Percentiles rank a stretch among this genome's conserved stretches.
Conservation (phyloP, 2,113 vertebrate genomes). For the Notarius quadriscutis region DNA sequence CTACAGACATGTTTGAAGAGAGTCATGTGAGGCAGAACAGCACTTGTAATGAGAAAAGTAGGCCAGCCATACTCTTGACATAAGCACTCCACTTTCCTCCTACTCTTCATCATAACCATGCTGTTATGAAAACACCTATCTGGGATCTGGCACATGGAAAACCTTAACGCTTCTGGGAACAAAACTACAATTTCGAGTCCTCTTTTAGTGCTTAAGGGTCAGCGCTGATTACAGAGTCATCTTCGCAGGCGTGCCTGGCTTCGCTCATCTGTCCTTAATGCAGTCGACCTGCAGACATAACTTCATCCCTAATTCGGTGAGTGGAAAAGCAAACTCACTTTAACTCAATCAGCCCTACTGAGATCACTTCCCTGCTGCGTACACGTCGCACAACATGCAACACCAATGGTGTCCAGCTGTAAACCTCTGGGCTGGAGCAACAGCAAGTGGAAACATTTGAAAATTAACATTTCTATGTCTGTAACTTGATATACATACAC, state of each 20-base stretch:
- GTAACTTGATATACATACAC: neutral
- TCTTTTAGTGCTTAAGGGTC: conserved; percentile 22
- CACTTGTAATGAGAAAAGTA: neutral
- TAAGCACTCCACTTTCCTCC: conserved; percentile 13
- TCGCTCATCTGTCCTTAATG: conserved; percentile 7
- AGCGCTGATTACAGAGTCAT: conserved; percentile 19
- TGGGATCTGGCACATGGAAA: conserved; percentile 18
- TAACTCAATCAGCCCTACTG: conserved; percentile 9
- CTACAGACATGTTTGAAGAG: neutral
- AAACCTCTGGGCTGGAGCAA: neutral
- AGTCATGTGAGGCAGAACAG: neutral
- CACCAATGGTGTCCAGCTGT: neutral
- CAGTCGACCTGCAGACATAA: conserved; percentile 23
- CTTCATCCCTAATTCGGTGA: conserved; percentile 22
- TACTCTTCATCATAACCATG: conserved; percentile 10
- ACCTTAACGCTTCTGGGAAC: neutral
- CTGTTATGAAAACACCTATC: conserved; percentile 20
- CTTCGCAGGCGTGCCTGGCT: neutral
- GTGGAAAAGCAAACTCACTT: conserved; percentile 33
- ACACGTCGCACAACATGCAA: neutral
- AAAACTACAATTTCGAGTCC: conserved; percentile 1
- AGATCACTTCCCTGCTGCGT: conserved; percentile 25
- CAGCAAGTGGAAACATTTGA: neutral
- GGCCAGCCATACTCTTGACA: conserved; percentile 17
- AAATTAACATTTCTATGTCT: neutral